Conservation (phyloP, 2,797 vertebrate species). For the Poecile montanus region DNA sequence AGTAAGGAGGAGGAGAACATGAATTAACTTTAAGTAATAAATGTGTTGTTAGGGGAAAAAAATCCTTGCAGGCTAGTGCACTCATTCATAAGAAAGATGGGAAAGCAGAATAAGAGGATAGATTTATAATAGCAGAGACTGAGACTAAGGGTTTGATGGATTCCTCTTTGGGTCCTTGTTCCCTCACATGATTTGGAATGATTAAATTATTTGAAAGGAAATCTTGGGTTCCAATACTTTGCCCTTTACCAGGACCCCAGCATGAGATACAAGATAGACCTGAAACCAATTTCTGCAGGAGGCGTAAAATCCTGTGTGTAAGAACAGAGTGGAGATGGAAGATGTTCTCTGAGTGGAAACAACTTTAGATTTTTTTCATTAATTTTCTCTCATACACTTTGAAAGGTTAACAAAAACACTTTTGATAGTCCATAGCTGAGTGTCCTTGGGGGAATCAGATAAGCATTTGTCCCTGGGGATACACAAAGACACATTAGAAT, state of each 20-base stretch:
- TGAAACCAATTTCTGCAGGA: not conserved
- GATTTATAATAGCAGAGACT: not conserved
- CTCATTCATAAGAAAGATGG: not conserved
- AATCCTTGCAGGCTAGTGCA: not conserved
- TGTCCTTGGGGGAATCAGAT: not conserved
- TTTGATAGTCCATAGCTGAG: not conserved
- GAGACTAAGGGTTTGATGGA: not conserved
- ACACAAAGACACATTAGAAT: not conserved
- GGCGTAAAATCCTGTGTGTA: not conserved
- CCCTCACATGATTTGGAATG: not conserved
- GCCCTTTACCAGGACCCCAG: not conserved
- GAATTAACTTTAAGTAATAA: constrained; percentile 22
- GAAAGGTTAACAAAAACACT: not conserved
- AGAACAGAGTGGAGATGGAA: not conserved
- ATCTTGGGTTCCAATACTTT: not conserved
- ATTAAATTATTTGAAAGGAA: not conserved
- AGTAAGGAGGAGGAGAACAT: not conserved
- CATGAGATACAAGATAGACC: not conserved
- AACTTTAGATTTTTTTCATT: not conserved
- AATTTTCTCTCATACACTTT: not conserved
- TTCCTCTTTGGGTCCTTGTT: not conserved
- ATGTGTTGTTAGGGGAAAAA: not conserved
- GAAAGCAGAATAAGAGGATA: not conserved
- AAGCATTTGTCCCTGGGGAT: not conserved
- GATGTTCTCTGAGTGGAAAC: not conserved